Evolutionary conservation across 2,113 vertebrate genomes (phyloP), one percentile per base, ranked within the genome.

Genomic region (Xenus cinereus): DNA sequence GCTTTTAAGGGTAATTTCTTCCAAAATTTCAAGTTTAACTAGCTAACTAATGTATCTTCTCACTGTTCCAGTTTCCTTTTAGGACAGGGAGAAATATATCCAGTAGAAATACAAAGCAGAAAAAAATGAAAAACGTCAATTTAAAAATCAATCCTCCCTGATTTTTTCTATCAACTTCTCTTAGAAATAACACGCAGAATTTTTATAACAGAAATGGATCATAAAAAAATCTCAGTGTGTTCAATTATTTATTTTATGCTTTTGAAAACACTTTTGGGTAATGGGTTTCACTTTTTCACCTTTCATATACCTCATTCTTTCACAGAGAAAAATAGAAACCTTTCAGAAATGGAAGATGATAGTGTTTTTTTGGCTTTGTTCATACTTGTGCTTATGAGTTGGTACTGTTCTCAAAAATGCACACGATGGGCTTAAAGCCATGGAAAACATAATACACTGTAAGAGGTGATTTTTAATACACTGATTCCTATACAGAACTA

Each of bases 201-300:
- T 90, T 93, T 93, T 93, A 32, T 93, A 80, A 83, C 67, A 62
- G 45, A 87, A 95, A 82, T 92, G 68, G 43, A 89, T 75, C 41
- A 35, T 91, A 78, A 83, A 90, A 67, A 91, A 73, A 28, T 22
- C 45, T 85, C 26, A 23, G 14, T 27, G 24, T 82, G 22, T 95
- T 93, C 73, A 81, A 64, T 95, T 91, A 79, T 95, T 95, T 92
- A 95, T 93, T 96, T 96, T 75, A 69, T 79, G 50, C 14, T 59
- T 87, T 89, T 90, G 69, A 82, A 96, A 95, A 62, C 48, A 84
- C 35, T 73, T 89, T 51, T 64, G 48, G 27, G 28, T 95, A 92
- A 90, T 69, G 51, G 8, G 12, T 84, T 94, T 95, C 53, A 76
- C 50, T 87, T 84, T 95, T 91, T 66, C 69, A 66, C 43, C 45